Conservation (phyloP, 2,797 vertebrate genomes). For the Peromyscus aztecus region DNA sequence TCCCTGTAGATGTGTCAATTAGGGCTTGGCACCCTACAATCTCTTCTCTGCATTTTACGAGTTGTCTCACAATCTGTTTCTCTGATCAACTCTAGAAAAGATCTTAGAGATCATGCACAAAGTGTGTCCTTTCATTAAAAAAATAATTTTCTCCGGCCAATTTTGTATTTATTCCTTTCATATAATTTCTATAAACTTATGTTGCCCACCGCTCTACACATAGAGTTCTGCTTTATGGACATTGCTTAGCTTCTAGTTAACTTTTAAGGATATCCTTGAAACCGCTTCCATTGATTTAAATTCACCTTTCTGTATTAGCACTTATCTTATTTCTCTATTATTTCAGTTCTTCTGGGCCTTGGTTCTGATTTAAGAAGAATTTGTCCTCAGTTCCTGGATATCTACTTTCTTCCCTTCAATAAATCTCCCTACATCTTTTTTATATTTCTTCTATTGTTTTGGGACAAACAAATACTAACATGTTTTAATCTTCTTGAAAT, state of each 20-base stretch:
- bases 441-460: slow-evolving; percentile 13
- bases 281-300: slow-evolving; percentile 41
- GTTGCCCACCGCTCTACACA: background rate
- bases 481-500: background rate
- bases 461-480: background rate
- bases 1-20: background rate
- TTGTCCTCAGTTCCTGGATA: slow-evolving; percentile 25
- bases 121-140: slow-evolving; percentile 50
- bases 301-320: slow-evolving; percentile 17
- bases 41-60: background rate
- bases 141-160: background rate
- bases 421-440: background rate
- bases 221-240: background rate
- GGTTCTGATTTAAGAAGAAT: background rate
- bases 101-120: background rate
- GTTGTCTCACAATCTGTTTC: background rate
- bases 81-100: background rate
- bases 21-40: background rate
- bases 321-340: slow-evolving; percentile 31
- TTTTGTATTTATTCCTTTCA: background rate
- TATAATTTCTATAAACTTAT: slow-evolving; percentile 29
- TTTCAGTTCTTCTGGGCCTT: slow-evolving; percentile 41
- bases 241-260: background rate
- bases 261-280: slow-evolving; percentile 13
- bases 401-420: background rate